Percentiles rank a stretch among this genome's conserved stretches.
Evolutionary conservation across 2,888 invertebrate genomes (phyloP).

Genomic region (Pseudanteris insignis): DNA sequence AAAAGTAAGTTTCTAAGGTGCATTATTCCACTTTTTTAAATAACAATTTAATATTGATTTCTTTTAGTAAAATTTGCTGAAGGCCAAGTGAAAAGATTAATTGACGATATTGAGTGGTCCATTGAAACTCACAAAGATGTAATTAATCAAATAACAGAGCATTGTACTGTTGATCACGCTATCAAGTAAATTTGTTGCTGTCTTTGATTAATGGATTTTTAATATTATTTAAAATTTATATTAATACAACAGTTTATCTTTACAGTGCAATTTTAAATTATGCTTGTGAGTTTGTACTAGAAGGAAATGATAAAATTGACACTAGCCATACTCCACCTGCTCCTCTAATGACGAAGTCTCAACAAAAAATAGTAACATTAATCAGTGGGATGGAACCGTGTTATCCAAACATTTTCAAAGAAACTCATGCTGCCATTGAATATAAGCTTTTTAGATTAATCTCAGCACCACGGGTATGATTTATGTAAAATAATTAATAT

Average conservation of each 20-base stretch:
- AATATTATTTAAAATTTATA: too few species aligned
- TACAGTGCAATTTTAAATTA: conserved; percentile 54
- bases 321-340: conserved; percentile 65
- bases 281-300: conserved; percentile 23
- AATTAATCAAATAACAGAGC: conserved; percentile 44
- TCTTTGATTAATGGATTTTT: conserved; percentile 7
- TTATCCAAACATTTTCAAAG: conserved; percentile 48
- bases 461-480: conserved; percentile 30
- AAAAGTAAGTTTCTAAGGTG: conserved; percentile 25
- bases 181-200: conserved; percentile 52
- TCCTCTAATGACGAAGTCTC: conserved; percentile 66
- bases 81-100: conserved; percentile 49
- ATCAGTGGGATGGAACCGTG: conserved; percentile 59
- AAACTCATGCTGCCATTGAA: conserved; percentile 52
- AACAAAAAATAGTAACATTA: conserved; percentile 64
- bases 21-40: neutral
- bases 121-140: conserved; percentile 48
- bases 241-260: too few species aligned
- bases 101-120: conserved; percentile 51
- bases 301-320: conserved; percentile 51
- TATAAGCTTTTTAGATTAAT: conserved; percentile 52
- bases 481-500: neutral
- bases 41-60: neutral
- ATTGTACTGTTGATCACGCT: conserved; percentile 46
- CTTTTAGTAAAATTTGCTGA: conserved; percentile 52